Base-by-base conservation (phyloP, 2,888 invertebrate species). In the Lysandra coridon region DNA sequence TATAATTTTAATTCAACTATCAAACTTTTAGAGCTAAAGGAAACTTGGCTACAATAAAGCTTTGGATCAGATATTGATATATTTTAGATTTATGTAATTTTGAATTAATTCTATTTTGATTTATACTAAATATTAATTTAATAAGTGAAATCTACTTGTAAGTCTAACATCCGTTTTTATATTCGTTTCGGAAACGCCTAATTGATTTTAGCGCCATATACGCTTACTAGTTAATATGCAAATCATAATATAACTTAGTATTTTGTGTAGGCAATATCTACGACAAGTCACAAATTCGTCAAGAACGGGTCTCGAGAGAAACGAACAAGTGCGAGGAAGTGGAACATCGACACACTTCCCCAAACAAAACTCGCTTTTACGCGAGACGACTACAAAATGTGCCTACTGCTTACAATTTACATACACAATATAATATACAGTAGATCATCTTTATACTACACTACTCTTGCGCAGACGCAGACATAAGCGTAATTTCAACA, bases 251-350 rank as follows among this genome's bases (percentile, higher is more conserved):
- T 33, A 17, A 30, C 12, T 64, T 64, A 12, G 30, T 69, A 14
- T 33, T n/a, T 53, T 17, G 17, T 37, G 17, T 74, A 44, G 74
- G 74, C 40, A 74, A 23, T 69, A 23, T 74, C n/a, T 40, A 40
- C 73, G 7, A 44, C 6, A 44, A 44, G 53, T 30, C 53, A 33
- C 78, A 78, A 78, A 78, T 64, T 78, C 64, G 78, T 78, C 82
- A 82, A n/a, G 84, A 90, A 91, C 92, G 83, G 89, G 91, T 92
- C 87, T 86, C 83, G 84, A 88, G 89, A 87, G 88, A 90, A 89
- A 88, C 86, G 87, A 85, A 87, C 91, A 89, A 91, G 89, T 76
- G 83, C 82, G 81, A 81, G 78, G 80, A 85, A 84, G 83, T 84
- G 82, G 89, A 85, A 83, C 89, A 82, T 37, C 83, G 90, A 83